Base-by-base conservation (phyloP, 2,113 vertebrate genomes). In the Genyomyrus donnyi region DNA sequence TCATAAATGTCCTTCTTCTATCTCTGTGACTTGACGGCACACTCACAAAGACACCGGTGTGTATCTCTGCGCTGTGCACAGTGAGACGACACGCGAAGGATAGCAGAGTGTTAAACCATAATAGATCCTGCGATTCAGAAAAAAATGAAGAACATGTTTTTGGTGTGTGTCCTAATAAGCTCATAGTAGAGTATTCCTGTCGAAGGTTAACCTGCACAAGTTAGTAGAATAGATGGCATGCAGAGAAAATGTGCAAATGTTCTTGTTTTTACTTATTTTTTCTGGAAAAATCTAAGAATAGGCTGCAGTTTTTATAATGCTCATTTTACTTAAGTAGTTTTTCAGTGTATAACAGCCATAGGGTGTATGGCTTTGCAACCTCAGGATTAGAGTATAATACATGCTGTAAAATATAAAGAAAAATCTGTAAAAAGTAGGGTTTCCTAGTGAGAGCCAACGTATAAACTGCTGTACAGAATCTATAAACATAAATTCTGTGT, bases 81-180 rank as follows among this genome's bases (percentile, higher is more conserved):
- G 5, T 35, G 45, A 35, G 50, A 70, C 11, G 9, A 42, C 17
- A 39, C 31, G 35, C 5, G 17, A 42, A 49, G 13, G 42, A 49
- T 74, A 77, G 88, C 88, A 15, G 17, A 70, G 62, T 77, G 91
- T 90, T 87, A 87, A 91, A 93, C 90, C 94, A 94, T 96, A 98
- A 97, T 97, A 98, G 97, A 98, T 98, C 97, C 97, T 99, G 97
- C 97, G 98, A 97, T 98, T 98, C 97, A 96, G 96, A 96, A 94
- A 92, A 91, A 91, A 93, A 92, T 87, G 90, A 93, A 92, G 88
- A 88, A 48, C 53, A 80, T 58, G 91, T 84, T 93, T 94, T 94
- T 92, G 92, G 94, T 95, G 94, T 95, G 95, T 95, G 94, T 93
- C 91, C 92, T 93, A 27, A 88, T 66, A 46, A 89, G 89, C 84